Conservation (phyloP, 2,113 vertebrate species). For the Phaethornis superciliosus region DNA sequence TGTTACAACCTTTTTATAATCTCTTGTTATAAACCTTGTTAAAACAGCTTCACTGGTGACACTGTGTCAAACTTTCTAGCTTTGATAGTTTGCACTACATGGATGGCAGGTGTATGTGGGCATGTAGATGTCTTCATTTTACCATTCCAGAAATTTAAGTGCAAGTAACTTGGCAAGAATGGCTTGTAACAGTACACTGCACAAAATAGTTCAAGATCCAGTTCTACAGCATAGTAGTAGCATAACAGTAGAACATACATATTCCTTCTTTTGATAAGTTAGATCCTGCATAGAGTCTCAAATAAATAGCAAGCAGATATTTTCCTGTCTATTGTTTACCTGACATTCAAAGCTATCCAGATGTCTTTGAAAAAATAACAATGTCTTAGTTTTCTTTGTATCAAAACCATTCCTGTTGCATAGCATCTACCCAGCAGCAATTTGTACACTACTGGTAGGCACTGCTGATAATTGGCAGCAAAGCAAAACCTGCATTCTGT, state of each 20-base stretch:
- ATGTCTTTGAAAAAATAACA: neutral
- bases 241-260: accelerated
- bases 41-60: accelerated
- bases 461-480: neutral
- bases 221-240: neutral
- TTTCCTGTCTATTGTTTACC: neutral
- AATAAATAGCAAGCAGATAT: neutral
- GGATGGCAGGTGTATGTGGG: neutral
- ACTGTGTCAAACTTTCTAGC: accelerated
- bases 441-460: neutral
- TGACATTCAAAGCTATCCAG: neutral
- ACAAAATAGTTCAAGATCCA: neutral
- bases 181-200: neutral
- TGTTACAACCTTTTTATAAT: too few relatives aligned
- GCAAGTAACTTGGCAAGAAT: too few relatives aligned
- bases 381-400: neutral
- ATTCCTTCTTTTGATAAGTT: neutral
- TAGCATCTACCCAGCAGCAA: accelerated
- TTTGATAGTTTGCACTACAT: accelerated
- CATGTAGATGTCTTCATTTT: neutral
- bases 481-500: neutral
- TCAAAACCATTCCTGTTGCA: neutral
- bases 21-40: neutral
- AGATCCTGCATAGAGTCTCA: neutral
- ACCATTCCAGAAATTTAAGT: neutral